phyloP scores from a whole-genome alignment of 2,888 invertebrate species.

The Pogonocherus hispidulus region DNA sequence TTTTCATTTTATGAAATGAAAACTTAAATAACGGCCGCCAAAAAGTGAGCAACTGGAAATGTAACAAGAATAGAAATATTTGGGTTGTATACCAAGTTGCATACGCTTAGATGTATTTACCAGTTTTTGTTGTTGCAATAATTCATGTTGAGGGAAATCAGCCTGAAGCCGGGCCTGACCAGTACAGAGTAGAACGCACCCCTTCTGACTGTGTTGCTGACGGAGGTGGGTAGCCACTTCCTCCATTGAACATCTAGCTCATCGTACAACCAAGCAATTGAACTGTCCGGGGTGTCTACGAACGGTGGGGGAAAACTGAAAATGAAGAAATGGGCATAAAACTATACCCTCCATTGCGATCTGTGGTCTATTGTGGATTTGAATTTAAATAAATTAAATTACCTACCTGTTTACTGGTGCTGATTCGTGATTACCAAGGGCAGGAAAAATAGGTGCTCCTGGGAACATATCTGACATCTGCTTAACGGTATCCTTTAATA shows the following conservation, averaged over 20 bases:
- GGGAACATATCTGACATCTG: slow-evolving; percentile 92
- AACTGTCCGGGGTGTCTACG: slow-evolving; percentile 83
- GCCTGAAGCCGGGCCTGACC: slow-evolving; percentile 89
- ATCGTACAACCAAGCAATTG: slow-evolving; percentile 93
- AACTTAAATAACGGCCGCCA: no score
- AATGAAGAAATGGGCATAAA: no score
- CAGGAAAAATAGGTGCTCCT: slow-evolving; percentile 92
- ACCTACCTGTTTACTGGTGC: slow-evolving; percentile 92
- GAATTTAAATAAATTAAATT: no score
- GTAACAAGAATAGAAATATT: no score
- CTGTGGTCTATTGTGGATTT: no score
- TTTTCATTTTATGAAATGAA: no score
- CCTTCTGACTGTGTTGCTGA: slow-evolving; percentile 86
- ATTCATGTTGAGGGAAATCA: slow-evolving; percentile 96
- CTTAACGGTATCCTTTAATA: slow-evolving; percentile 86
- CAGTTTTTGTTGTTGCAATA: slow-evolving; percentile 97
- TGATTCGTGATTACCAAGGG: slow-evolving; percentile 96
- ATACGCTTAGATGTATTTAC: no score
- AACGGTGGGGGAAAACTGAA: slow-evolving; percentile 89
- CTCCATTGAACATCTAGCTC: slow-evolving; percentile 92
- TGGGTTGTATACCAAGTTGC: no score
- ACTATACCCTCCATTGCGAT: no score
- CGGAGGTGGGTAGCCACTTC: slow-evolving; percentile 90
- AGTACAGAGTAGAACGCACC: slow-evolving; percentile 94
- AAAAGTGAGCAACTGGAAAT: no score